Evolutionary conservation across 1,140 invertebrate species (phyloP), one percentile per base, ranked within the genome.

Genomic region (Brachionus koreanus): DNA sequence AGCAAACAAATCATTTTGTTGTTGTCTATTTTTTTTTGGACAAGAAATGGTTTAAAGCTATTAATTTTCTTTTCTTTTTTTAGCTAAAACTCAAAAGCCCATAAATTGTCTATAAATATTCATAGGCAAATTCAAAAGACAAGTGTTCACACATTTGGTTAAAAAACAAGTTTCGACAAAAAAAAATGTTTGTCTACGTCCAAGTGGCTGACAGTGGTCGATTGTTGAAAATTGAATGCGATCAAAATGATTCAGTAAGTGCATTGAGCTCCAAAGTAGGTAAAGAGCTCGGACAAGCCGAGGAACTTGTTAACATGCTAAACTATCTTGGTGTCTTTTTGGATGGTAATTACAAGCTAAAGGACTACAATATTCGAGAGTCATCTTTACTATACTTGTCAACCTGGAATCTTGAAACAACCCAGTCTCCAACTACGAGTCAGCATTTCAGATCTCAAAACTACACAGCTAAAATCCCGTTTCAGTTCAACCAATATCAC

Each of bases 191-290:
- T 42, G 74, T 77, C 25, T 77, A 57, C 42, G 74, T 49, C 23
- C 74, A 77, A 61, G 74, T 61, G 7, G 25, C 33, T 52, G 74
- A 77, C 74, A 57, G 46, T 61, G 74, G 74, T 35, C 39, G 42
- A 49, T 61, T 77, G 25, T 39, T 77, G 19, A 77, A 61, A 52
- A 61, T 77, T 33, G 74, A 77, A 77, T 52, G 43, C 37, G 74
- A 77, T 6, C 42, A 42, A 13, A 77, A 77, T 37, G 74, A 77
- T 9, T 35, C 49, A 19, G 74, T 77, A 13, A 77, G 74, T 61
- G 0, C 25, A 35, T 61, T 77, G 29, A 77, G 25, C n/a, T 23
- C 39, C 3, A 77, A 77, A 77, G 46, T 52, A 13, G 37, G 25
- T 19, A 16, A 77, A 33, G 46, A 77, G 35, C 19, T 77, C 1